Percentiles rank a stretch among this genome's conserved stretches.
These are phyloP conservation scores for Sphaeramia orbicularis DNA, from an alignment of 2,797 vertebrate species.

Conservation along the genomic window DNA sequence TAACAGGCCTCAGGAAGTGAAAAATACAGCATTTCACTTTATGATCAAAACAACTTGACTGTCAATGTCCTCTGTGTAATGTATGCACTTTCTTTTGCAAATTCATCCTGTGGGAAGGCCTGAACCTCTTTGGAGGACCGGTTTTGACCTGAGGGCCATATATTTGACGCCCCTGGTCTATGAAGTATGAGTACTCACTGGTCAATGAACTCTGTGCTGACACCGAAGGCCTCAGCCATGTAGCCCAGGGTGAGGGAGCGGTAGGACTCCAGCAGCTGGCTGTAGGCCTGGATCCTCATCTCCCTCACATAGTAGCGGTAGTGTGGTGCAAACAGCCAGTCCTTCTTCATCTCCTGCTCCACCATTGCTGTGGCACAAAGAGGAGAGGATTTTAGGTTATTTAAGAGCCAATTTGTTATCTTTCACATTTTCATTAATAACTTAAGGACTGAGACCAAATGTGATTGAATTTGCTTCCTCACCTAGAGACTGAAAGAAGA, in stretches of 20 bases:
- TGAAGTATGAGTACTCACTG: slow-evolving; percentile 88
- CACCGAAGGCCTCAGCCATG: slow-evolving; percentile 98
- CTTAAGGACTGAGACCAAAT: neutral
- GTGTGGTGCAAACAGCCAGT: slow-evolving; percentile 98
- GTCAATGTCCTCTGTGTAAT: no score
- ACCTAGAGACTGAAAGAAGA: slow-evolving; percentile 98
- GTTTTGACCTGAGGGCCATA: no score
- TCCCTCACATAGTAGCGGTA: slow-evolving; percentile 97
- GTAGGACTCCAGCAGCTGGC: slow-evolving; percentile 97
- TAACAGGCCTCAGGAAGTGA: no score
- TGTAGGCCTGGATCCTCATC: slow-evolving; percentile 98
- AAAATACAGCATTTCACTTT: no score
- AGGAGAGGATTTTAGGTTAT: neutral
- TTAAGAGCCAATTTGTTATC: neutral
- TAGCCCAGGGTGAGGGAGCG: slow-evolving; percentile 94
- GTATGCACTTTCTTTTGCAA: no score
- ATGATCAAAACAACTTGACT: no score
- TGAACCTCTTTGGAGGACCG: no score
- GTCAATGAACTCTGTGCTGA: slow-evolving; percentile 98
- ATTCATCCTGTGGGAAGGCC: no score
- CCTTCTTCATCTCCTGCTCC: slow-evolving; percentile 98
- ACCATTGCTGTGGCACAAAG: slow-evolving; percentile 88
- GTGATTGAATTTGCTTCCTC: slow-evolving; percentile 56
- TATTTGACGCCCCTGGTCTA: no score
- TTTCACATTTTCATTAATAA: no score